Base-by-base conservation (phyloP, 2,113 vertebrate species). In the Etheostoma cragini region DNA sequence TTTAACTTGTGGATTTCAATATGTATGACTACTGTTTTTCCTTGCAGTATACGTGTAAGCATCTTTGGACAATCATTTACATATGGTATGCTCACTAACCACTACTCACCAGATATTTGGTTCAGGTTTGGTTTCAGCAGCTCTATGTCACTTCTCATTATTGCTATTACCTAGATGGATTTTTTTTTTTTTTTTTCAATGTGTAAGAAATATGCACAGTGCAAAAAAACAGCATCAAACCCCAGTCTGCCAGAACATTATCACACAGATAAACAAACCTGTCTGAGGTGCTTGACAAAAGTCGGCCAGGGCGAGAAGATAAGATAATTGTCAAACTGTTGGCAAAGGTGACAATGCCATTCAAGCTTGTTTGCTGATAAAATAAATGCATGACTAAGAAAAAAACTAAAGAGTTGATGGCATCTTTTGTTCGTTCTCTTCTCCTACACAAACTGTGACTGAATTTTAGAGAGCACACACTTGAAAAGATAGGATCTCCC, bases 401-500 rank as follows among this genome's bases (percentile, higher is more conserved):
- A 50, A 75, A 69, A 70, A 82, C 38, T 80, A 65, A 73, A 60
- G 22, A 52, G 22, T 8, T n/a, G 72, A 70, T 24, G 45, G 80
- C n/a, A 1, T 42, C 56, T 52, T 80, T 84, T 86, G 79, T 85
- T 75, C 17, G 62, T 30, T 15, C 21, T 57, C n/a, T 30, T 15
- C 22, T 53, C n/a, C 24, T 83, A 8, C 66, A 78, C 54, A 72
- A 73, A 87, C 74, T 68, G 60, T 26, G 63, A 67, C 56, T 4
- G 74, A 76, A 66, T 81, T 50, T 68, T 49, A 56, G 46, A 11
- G 74, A 83, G 78, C 82, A 88, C 86, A 83, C 85, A 78, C 78
- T 85, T 64, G 35, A 79, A 63, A 10, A 89, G 92, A 95, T 93
- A 91, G 73, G n/a, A 95, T 95, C 92, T 93, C 70, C 16, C 45